Conservation (phyloP, 2,888 invertebrate genomes). For the Mechanitis mazaeus region DNA sequence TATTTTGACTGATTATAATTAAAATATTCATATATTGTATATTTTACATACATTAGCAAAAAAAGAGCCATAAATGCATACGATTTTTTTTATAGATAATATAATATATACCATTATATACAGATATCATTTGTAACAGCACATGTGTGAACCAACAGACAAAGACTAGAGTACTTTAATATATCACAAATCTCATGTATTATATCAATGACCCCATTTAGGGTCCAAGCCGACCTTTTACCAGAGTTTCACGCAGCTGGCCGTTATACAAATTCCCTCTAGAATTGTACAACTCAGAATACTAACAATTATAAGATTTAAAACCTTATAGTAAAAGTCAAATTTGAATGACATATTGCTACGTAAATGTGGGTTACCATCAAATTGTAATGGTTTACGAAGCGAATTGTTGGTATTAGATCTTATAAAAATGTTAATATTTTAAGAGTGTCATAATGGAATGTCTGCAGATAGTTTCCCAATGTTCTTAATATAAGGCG, state of each 20-base stretch:
- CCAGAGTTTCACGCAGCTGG: conserved; percentile 23
- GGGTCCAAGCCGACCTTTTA: conserved; percentile 22
- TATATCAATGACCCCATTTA: conserved; percentile 25
- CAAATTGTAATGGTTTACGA: not conserved
- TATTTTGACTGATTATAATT: too few species aligned
- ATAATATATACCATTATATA: too few species aligned
- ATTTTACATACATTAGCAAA: too few species aligned
- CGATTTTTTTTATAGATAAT: too few species aligned
- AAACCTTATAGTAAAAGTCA: not conserved
- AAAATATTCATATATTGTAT: too few species aligned
- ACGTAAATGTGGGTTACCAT: not conserved
- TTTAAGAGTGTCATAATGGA: not conserved
- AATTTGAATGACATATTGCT: not conserved
- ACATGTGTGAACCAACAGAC: not conserved
- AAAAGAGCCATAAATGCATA: too few species aligned
- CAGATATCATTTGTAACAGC: not conserved
- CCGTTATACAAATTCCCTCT: conserved; percentile 24
- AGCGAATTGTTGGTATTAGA: not conserved
- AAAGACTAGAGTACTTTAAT: conserved; percentile 12
- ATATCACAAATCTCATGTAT: conserved; percentile 23
- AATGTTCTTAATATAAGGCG: not conserved
- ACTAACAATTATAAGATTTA: conserved; percentile 6
- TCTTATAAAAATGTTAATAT: not conserved
- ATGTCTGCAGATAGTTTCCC: not conserved
- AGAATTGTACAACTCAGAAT: conserved; percentile 11